Base-by-base conservation (phyloP, 2,797 vertebrate species). In the Halcyon leucocephala region DNA sequence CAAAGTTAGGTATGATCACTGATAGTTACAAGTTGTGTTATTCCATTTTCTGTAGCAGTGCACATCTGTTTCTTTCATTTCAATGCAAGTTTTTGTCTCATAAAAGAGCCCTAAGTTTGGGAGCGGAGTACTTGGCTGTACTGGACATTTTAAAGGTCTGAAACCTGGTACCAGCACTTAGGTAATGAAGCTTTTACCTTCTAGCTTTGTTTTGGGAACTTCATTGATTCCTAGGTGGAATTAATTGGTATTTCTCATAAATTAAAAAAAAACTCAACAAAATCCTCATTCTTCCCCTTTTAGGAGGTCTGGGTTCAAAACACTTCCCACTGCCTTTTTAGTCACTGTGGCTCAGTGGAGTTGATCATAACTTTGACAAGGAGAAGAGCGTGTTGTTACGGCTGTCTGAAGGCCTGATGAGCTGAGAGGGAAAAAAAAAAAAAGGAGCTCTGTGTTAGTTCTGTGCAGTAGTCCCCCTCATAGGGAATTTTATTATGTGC, bases 1-100 rank as follows among this genome's bases (percentile, higher is more conserved):
- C n/a, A 29, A 55, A 83, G 51, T 57, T 72, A 55, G 39, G 16
- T 86, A 44, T 52, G 58, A 86, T 71, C 29, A 29, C 42, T 4
- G 13, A 8, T 66, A 66, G 20, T 88, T 86, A 74, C 12, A 52
- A 9, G 57, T 54, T n/a, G 31, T 69, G 76, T 60, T 62, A 69
- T 35, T 95, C 28, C 15, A 15, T 70, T 93, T 74, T 71, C 54
- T 71, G 67, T 54, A 57, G 65, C n/a, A 28, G 25, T 0, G 12
- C 61, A 71, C 71, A 65, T 85, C 83, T 94, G 60, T 44, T 95
- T 80, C 67, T 69, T 77, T 37, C 35, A 86, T 88, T 93, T 81
- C 26, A 20, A 0, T 51, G 46, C 6, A 18, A 57, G 25, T 13
- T 65, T 86, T 65, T 83, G 58, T 58, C 61, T 69, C 1, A 0